Percentiles rank a stretch among this genome's conserved stretches.
phyloP scores from a whole-genome alignment of 2,113 vertebrate species.

The Chaetura pelagica region DNA sequence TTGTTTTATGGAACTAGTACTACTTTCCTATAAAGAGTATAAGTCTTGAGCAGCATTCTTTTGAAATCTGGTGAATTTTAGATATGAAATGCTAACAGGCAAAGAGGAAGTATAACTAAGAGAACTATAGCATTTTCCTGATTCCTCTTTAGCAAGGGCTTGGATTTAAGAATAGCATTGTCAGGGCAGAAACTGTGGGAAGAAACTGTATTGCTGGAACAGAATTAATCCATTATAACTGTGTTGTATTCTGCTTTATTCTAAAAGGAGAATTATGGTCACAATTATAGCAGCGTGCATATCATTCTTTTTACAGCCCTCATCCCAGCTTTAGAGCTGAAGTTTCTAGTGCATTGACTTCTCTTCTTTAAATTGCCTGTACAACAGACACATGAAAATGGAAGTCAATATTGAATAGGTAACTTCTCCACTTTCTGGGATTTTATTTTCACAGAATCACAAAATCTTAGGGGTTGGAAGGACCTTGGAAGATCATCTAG shows the following conservation, averaged over 20 bases:
- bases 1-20: conserved; percentile 38
- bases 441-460: background rate
- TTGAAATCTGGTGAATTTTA: conserved; percentile 57
- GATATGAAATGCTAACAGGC: conserved; percentile 49
- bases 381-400: background rate
- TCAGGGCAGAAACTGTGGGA: background rate
- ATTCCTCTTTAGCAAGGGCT: background rate
- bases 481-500: too few species aligned
- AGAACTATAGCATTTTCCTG: conserved; percentile 13
- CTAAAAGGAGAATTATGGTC: background rate
- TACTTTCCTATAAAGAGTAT: background rate
- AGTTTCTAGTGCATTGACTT: background rate
- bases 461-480: too few species aligned
- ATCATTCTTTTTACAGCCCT: background rate
- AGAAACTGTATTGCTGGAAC: background rate
- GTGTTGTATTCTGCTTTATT: background rate
- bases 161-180: background rate
- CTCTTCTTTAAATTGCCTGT: background rate
- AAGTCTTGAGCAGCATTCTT: conserved; percentile 29
- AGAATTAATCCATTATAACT: background rate
- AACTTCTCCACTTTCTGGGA: background rate
- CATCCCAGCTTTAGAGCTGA: background rate
- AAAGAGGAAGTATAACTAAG: background rate
- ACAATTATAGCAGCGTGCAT: background rate
- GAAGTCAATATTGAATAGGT: background rate